Base-by-base conservation (phyloP, 2,113 vertebrate species). In the Salminus brasiliensis region DNA sequence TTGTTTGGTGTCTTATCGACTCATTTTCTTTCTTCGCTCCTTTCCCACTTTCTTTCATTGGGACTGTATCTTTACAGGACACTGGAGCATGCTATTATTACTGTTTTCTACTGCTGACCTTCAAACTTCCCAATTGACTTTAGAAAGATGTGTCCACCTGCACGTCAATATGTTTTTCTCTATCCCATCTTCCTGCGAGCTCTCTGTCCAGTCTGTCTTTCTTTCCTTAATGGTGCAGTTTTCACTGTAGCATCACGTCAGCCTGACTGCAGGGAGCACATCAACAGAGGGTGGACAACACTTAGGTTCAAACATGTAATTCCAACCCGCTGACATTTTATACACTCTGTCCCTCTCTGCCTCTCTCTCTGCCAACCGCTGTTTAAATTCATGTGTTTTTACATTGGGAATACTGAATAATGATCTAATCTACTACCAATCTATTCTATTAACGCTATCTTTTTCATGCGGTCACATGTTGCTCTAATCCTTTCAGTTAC, bases 1-100 rank as follows among this genome's bases (percentile, higher is more conserved):
- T 57, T 76, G 39, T 23, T 52, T 45, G 7, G 30, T 16, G 25
- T 60, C 41, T 72, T 32, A 47, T 67, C 15, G 23, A 62, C 32
- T 67, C 49, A 65, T 52, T 74, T 66, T 47, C 15, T 75, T 57
- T 74, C 39, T 67, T 49, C 63, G 32, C 29, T 25, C 39, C 5
- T 49, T 80, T 59, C 60, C 18, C 10, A 4, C 36, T 71, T 65
- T 65, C 23, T 76, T 69, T 83, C 41, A 65, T 5, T 23, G 16
- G 39, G 57, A 45, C 16, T 53, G 23, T 63, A 29, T 21, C 29
- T 45, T 18, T 49, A 5, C 55, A 66, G 1, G 27, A 52, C 62
- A 53, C 30, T 53, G 45, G 59, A 49, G 18, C 23, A n/a, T 25
- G 7, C 41, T 34, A 45, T 70, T 70, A 39, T 43, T 63, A 5